phyloP scores from a whole-genome alignment of 2,888 invertebrate genomes.

The Cylindroiulus punctatus region DNA sequence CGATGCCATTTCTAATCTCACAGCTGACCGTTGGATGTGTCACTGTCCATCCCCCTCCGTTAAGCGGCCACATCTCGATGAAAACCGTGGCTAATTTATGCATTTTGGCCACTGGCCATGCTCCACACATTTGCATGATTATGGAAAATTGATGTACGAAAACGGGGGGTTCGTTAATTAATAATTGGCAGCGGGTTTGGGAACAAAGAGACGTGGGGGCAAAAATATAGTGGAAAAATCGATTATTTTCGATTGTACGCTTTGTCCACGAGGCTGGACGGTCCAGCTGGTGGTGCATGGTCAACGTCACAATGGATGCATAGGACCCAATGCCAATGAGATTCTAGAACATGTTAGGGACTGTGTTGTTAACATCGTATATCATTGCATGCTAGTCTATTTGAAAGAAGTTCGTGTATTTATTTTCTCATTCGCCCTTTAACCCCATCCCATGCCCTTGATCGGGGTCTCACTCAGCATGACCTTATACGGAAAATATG shows the following conservation, averaged over 20 bases:
- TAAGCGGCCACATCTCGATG: background rate
- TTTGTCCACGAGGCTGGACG: constrained; percentile 1
- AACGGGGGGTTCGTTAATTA: constrained; percentile 15
- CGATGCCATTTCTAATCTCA: background rate
- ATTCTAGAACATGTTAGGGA: too few species aligned
- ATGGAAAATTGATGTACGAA: constrained; percentile 29
- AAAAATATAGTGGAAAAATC: background rate
- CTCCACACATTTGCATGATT: background rate
- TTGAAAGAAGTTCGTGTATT: too few species aligned
- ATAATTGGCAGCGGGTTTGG: constrained; percentile 1
- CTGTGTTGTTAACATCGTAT: too few species aligned
- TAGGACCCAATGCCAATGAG: too few species aligned
- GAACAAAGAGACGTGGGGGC: background rate
- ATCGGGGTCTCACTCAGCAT: too few species aligned
- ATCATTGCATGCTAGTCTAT: too few species aligned
- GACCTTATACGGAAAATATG: too few species aligned
- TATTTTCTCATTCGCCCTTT: too few species aligned
- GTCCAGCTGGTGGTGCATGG: background rate
- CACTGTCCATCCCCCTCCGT: background rate
- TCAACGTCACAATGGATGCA: background rate
- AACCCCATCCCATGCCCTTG: too few species aligned
- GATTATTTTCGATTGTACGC: background rate
- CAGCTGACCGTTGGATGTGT: background rate
- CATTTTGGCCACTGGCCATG: constrained; percentile 38
- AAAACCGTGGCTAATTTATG: constrained; percentile 14